Evolutionary conservation across 2,797 vertebrate genomes (phyloP), one percentile per base, ranked within the genome.

Genomic region (Dicrostonyx torquatus): DNA sequence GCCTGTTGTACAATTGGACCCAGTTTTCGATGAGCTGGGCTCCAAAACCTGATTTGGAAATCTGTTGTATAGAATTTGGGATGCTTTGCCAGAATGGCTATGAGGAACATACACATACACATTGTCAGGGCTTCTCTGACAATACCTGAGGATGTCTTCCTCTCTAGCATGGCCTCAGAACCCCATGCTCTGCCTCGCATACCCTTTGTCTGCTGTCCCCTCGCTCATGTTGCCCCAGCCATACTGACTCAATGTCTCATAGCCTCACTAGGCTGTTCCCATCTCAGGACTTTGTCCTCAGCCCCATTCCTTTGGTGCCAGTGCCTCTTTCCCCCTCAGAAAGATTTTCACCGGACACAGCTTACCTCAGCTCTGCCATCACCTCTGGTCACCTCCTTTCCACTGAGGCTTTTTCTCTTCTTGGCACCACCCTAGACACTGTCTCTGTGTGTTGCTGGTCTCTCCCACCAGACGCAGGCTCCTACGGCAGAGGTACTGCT

Each of bases 241-340:
- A 1, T 45, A 0, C 5, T 1, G 12, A 45, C 12, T n/a, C 6
- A 3, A 1, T 43, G 48, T n/a, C 53, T 34, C 37, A 0, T 8
- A n/a, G 9, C 40, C 55, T 77, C 53, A 0, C 5, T 0, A 7
- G 40, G 13, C 40, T 40, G 37, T 58, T 60, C 24, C 79, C 43
- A 10, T 26, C 26, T 64, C 13, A 1, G 60, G 55, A 18, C 34
- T 76, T 24, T 13, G 11, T 1, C 2, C 8, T 13, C 3, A 31
- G 37, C 31, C 37, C 58, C 53, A 31, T 26, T n/a, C 37, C 77
- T 40, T 53, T n/a, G 40, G 22, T 29, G 18, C 4, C 0, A 2
- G 70, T 9, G 22, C 26, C 80, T 5, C 0, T 13, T 40, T 53
- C 24, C 79, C 53, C 72, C 85, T 50, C 37, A 45, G 48, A 45